Conservation (phyloP, 2,888 invertebrate genomes). For the Drosophila cracens region DNA sequence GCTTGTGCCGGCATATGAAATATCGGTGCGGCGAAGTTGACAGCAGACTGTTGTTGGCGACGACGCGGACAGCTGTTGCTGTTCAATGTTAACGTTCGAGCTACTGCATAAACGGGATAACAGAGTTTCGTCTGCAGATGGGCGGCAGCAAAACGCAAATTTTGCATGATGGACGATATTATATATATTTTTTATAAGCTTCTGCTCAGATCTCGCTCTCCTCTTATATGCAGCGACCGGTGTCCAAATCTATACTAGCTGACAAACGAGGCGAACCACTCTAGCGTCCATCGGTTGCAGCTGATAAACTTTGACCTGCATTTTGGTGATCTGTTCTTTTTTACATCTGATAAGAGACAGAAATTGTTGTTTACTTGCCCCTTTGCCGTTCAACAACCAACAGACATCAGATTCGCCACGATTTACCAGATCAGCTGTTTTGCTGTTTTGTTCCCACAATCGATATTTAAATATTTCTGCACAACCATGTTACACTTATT, state of each 20-base stretch:
- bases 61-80: slow-evolving; percentile 39
- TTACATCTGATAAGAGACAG: slow-evolving; percentile 36
- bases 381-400: slow-evolving; percentile 7
- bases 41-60: slow-evolving; percentile 11
- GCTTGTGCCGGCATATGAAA: slow-evolving; percentile 3
- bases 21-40: slow-evolving; percentile 23
- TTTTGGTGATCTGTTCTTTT: slow-evolving; percentile 21
- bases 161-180: slow-evolving; percentile 38
- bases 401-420: not conserved
- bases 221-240: slow-evolving; percentile 27
- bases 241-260: slow-evolving; percentile 40
- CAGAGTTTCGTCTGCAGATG: slow-evolving; percentile 7
- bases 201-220: slow-evolving; percentile 30
- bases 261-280: slow-evolving; percentile 4
- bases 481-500: not conserved
- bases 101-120: slow-evolving; percentile 14
- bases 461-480: slow-evolving; percentile 16
- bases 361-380: slow-evolving; percentile 44
- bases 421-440: slow-evolving; percentile 33
- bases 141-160: slow-evolving; percentile 10
- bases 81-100: not conserved
- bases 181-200: not conserved
- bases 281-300: slow-evolving; percentile 1
- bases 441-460: slow-evolving; percentile 9
- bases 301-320: slow-evolving; percentile 57